Conservation (phyloP, 92 coral and sea anemone species). For the Pocillopora meandrina region DNA sequence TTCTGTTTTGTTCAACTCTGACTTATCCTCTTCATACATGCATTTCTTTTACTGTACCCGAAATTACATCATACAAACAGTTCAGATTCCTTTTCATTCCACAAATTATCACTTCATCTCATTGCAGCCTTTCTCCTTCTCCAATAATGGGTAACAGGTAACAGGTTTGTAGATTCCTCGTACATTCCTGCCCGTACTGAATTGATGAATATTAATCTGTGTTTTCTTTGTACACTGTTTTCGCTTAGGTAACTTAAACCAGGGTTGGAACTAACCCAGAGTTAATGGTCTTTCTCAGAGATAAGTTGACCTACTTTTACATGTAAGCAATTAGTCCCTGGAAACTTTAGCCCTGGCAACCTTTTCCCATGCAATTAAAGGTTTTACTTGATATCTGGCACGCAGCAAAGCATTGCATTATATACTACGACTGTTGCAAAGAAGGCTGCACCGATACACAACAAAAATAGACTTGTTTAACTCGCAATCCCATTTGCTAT, state of each 20-base stretch:
- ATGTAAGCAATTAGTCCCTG: conserved; percentile 34
- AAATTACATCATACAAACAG: conserved; percentile 42
- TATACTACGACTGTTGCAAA: conserved; percentile 30
- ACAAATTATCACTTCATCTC: conserved; percentile 37
- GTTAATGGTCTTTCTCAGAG: conserved; percentile 18
- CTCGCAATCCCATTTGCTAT: conserved; percentile 41
- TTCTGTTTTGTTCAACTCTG: conserved; percentile 48
- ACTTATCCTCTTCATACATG: conserved; percentile 20
- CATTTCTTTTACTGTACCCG: no score
- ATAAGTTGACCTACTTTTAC: conserved; percentile 28
- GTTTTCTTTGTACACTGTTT: conserved; percentile 42
- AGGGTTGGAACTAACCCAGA: conserved; percentile 21
- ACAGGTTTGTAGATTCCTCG: conserved; percentile 33
- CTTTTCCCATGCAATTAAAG: conserved; percentile 44
- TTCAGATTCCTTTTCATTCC: conserved; percentile 44
- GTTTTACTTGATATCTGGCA: conserved; percentile 38
- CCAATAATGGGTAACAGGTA: no score
- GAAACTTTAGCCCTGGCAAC: conserved; percentile 42
- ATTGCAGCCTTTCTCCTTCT: neutral
- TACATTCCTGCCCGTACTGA: conserved; percentile 39
- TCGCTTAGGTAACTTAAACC: conserved; percentile 25
- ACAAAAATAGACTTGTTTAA: conserved; percentile 9
- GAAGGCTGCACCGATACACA: conserved; percentile 10
- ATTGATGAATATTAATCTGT: conserved; percentile 43
- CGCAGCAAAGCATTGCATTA: conserved; percentile 25